Evolutionary conservation across 2,888 invertebrate genomes (phyloP).

Genomic region (Ephialtes manifestator): DNA sequence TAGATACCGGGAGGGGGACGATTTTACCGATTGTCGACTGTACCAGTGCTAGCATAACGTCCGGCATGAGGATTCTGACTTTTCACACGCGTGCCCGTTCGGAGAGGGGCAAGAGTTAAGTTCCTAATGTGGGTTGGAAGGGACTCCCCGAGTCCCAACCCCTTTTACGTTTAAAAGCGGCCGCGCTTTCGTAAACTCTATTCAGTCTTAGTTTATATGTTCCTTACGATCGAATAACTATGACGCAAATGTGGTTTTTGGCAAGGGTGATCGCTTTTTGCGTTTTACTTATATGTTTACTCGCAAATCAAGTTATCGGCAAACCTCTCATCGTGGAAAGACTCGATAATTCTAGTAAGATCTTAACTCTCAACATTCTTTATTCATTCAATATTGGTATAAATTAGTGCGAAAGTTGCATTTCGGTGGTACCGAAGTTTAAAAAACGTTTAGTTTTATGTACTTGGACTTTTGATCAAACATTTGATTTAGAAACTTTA

Average conservation of each 20-base stretch:
- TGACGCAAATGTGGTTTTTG: conserved; percentile 34
- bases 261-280: conserved; percentile 39
- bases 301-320: conserved; percentile 18
- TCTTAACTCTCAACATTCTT: background rate
- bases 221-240: conserved; percentile 49
- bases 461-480: no score
- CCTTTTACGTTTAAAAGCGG: conserved; percentile 79
- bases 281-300: conserved; percentile 17
- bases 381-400: background rate
- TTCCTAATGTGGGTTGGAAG: conserved; percentile 73
- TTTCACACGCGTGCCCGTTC: conserved; percentile 16
- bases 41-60: conserved; percentile 22
- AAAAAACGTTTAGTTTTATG: no score
- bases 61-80: conserved; percentile 36
- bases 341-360: conserved; percentile 45
- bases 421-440: no score
- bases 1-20: background rate
- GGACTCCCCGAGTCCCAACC: conserved; percentile 76
- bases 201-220: conserved; percentile 74
- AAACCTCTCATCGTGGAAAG: conserved; percentile 29
- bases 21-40: conserved; percentile 23
- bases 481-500: no score
- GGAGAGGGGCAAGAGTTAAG: conserved; percentile 74
- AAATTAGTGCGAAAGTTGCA: background rate
- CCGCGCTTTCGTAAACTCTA: conserved; percentile 64